Base-by-base conservation (phyloP, 2,888 invertebrate species). In the Gymnocheta viridis region DNA sequence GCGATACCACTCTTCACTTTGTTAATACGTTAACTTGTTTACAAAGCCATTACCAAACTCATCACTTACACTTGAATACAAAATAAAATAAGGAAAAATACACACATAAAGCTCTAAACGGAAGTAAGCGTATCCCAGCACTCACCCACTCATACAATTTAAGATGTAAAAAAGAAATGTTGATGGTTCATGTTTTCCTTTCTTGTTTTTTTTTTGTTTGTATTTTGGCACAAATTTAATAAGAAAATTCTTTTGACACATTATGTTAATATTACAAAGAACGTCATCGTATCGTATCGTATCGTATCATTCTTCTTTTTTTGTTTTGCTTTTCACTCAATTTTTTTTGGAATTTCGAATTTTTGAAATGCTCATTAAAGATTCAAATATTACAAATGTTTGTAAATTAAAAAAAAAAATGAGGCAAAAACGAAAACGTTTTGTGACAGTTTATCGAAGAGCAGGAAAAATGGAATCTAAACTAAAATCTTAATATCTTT, bases 161-260 rank as follows among this genome's bases (percentile, higher is more conserved):
- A 19, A 51, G 49, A 27, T 49, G 64, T 64, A 22, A 17, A 47
- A 62, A 62, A 54, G n/a, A 66, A 70, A 32, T 38, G 19, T 54
- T 51, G 19, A 10, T 24, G 17, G 17, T 32, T 67, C 19, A 35
- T 22, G 22, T 66, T 27, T 12, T 5, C 35, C 14, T 17, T n/a
- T 29, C 44, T 19, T 51, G 4, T 7, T 54, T 74, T 54, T 17
- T 64, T 58, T 58, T 56, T 32, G 7, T 67, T 22, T 9, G 32
- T 38, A 49, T 76, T 74, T 73, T 64, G 44, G 49, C 24, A 73
- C 54, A 84, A 79, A 84, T 73, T 78, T 84, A 84, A 81, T 84
- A 84, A 81, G 84, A 78, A 81, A 81, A 84, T 84, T 84, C 81
- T 69, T 78, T 78, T 78, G 81, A 78, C 73, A 84, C 84, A 74